These are phyloP conservation scores for Lycaena phlaeas DNA, from an alignment of 2,888 invertebrate species.

Conservation along the genomic window DNA sequence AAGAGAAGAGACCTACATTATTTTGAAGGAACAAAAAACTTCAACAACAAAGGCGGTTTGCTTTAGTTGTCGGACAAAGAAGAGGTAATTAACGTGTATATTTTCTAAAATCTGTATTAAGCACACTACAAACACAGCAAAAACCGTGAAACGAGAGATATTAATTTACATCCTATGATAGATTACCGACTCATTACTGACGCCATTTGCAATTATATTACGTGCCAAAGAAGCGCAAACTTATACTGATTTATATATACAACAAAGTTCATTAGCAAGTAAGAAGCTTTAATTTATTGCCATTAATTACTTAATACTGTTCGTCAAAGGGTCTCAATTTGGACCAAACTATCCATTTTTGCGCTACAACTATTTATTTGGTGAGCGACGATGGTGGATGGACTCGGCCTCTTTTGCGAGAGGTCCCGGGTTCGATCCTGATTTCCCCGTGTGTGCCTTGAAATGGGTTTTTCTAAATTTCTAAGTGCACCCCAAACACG, in stretches of 20 bases:
- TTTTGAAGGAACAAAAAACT: constrained; percentile 4
- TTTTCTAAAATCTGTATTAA: constrained; percentile 1
- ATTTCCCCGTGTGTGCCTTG: no score
- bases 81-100: constrained; percentile 1
- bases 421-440: no score
- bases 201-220: background rate
- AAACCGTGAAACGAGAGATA: constrained; percentile 12
- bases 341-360: no score
- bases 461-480: no score
- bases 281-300: no score
- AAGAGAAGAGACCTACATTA: constrained; percentile 1
- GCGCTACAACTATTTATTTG: no score
- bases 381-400: no score
- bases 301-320: no score
- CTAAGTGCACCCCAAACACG: no score
- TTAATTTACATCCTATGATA: background rate
- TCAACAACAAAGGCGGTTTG: constrained; percentile 2
- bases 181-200: background rate
- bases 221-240: background rate
- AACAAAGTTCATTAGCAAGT: background rate
- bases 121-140: constrained; percentile 12
- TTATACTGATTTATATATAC: background rate
- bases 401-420: no score
- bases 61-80: constrained; percentile 3
- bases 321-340: no score